Base-by-base conservation (phyloP, 2,797 vertebrate genomes). In the Scolopax bukidnonensis region DNA sequence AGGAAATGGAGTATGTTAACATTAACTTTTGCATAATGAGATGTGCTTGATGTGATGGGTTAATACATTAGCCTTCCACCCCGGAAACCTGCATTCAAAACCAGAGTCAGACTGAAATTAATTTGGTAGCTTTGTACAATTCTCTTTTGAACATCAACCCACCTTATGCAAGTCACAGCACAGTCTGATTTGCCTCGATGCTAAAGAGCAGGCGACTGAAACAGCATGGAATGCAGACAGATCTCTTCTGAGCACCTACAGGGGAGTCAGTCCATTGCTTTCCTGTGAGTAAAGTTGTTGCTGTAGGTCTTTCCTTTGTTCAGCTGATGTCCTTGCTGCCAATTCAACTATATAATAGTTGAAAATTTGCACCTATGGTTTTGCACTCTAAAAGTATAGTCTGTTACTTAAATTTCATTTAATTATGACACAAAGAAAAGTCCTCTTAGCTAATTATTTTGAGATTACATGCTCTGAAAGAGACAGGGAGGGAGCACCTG, bases 61-160 rank as follows among this genome's bases (percentile, higher is more conserved):
- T 84, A 87, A 79, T 90, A 56, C 70, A 83, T 95, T 91, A 95
- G 67, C 91, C 94, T 95, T 91, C 94, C 74, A 93, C 51, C 54
- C 80, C 48, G 53, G 56, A 88, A 94, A 86, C 87, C 50, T 76
- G 36, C 4, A 1, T 65, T 87, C 61, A 90, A 63, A 93, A 59
- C 25, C 41, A 65, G 59, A 95, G 78, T 90, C 28, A 51, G 19
- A 11, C 14, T 74, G 77, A 91, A 87, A 86, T 76, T 7, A 74
- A 67, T 86, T 51, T 90, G 24, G 25, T 91, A 69, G 59, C 51
- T 87, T 64, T 59, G 54, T 82, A 21, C 25, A 38, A 50, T 73
- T 87, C 3, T 76, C 60, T 78, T 86, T 77, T 54, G 45, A 84
- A 63, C 51, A 60, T 76, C 64, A 78, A 48, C 81, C 41, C 48